A percentile compares a stretch with the other conserved stretches of the same genome.
Evolutionary conservation across 2,888 invertebrate species (phyloP).

Genomic region (Gasteruption jaculator): DNA sequence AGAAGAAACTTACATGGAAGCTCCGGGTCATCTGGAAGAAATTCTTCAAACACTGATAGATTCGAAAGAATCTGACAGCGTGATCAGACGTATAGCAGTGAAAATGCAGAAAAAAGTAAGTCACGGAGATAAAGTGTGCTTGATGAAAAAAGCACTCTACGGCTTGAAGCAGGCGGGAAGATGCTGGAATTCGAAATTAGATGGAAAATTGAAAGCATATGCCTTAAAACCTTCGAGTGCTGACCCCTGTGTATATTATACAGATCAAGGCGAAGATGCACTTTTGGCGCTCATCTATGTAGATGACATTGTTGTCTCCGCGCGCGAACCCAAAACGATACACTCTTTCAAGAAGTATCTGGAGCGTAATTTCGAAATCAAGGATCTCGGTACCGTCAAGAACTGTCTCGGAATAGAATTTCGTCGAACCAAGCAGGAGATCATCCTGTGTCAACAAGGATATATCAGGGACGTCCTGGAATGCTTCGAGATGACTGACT

Average conservation of each 20-base stretch:
- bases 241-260: slow-evolving; percentile 18
- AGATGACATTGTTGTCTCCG: slow-evolving; percentile 20
- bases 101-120: slow-evolving; percentile 13
- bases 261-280: slow-evolving; percentile 7
- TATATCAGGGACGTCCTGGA: no score
- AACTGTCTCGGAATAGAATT: no score
- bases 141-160: slow-evolving; percentile 24
- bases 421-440: no score
- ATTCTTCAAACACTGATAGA: slow-evolving; percentile 8
- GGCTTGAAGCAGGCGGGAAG: slow-evolving; percentile 24
- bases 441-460: no score
- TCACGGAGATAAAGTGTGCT: slow-evolving; percentile 21
- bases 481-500: no score
- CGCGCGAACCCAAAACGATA: no score
- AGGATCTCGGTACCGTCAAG: no score
- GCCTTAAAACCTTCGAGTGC: slow-evolving; percentile 12
- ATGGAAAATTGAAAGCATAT: slow-evolving; percentile 7
- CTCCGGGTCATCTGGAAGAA: slow-evolving; percentile 16
- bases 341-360: no score
- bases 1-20: slow-evolving; percentile 26
- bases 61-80: slow-evolving; percentile 3
- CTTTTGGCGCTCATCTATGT: slow-evolving; percentile 19
- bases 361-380: no score
- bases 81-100: not conserved
- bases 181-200: slow-evolving; percentile 21